Evolutionary conservation across 2,888 invertebrate genomes (phyloP), one percentile per base, ranked within the genome.

Genomic region (Macrosiphum euphorbiae): DNA sequence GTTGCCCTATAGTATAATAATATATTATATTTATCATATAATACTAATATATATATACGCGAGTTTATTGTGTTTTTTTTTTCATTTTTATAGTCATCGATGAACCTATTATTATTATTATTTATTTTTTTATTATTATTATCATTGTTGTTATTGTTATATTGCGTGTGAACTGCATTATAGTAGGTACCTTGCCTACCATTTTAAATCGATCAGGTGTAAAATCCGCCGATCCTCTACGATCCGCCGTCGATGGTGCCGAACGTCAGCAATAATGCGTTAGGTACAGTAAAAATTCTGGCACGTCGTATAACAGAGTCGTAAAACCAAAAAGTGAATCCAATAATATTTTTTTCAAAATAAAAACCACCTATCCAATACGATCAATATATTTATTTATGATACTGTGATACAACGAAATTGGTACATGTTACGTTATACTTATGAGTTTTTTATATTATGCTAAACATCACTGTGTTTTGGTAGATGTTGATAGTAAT

Each of bases 141-240:
- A 26, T 85, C 44, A 85, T 85, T 85, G 44, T 85, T 44, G 24
- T 44, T 44, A 85, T 84, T 84, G 84, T 84, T 85, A 85, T 44
- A 44, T 85, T 78, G 78, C 85, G 85, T 85, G 85, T 44, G 85
- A 26, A 1, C 44, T 28, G 44, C 35, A 85, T 85, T 85, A 85
- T 44, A 67, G 35, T 67, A 67, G 16, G 78, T 78, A 8, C 78
- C 20, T 78, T 85, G 13, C 78, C 78, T 78, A 78, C 78, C 35
- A 35, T 85, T 44, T 85, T 85, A 44, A 85, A 85, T 85, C 85
- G 44, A 11, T 26, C 85, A 85, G 85, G 85, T 85, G 85, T 26
- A 85, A 85, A 85, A 78, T 78, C 78, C 78, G 78, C 78, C 78
- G 35, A 35, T 35, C 35, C 85, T 11, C 26, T 10, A 44, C 78